These are phyloP conservation scores for Misgurnus anguillicaudatus DNA, from an alignment of 2,113 vertebrate genomes.

Conservation along the genomic window DNA sequence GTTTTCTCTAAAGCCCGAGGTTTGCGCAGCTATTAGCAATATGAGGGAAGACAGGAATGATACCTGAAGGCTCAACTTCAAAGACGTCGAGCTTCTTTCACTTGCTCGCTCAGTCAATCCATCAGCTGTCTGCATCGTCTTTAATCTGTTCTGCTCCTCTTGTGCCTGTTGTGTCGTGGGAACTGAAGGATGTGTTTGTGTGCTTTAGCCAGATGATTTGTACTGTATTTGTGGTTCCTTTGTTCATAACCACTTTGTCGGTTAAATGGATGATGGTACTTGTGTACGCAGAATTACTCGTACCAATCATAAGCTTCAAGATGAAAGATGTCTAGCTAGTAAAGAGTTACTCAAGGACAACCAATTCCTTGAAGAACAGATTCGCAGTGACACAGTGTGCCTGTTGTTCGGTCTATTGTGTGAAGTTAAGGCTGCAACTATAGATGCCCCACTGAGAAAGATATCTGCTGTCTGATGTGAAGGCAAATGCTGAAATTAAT, in stretches of 20 bases:
- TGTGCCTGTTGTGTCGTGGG: conserved; percentile 1
- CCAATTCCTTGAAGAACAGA: conserved; percentile 45
- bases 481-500: conserved; percentile 43
- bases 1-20: conserved; percentile 26
- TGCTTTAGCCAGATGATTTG: conserved; percentile 14
- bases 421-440: conserved; percentile 50
- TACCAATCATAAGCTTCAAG: conserved; percentile 1
- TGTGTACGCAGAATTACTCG: background rate
- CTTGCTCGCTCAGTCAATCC: conserved; percentile 1
- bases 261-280: background rate
- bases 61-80: conserved; percentile 36
- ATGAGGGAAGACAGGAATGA: background rate
- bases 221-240: background rate
- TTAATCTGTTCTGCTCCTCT: conserved; percentile 25
- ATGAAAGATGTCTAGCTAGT: conserved; percentile 15
- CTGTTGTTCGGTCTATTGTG: conserved; percentile 56
- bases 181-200: conserved; percentile 12
- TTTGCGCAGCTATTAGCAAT: conserved; percentile 39
- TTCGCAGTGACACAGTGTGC: conserved; percentile 56
- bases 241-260: background rate
- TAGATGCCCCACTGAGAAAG: conserved; percentile 52
- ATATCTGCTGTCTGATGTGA: conserved; percentile 49
- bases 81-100: conserved; percentile 3
- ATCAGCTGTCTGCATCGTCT: conserved; percentile 4
- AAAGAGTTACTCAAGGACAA: conserved; percentile 46